These are phyloP conservation scores for Struthidea cinerea DNA, from an alignment of 2,113 vertebrate species.

Conservation along the genomic window DNA sequence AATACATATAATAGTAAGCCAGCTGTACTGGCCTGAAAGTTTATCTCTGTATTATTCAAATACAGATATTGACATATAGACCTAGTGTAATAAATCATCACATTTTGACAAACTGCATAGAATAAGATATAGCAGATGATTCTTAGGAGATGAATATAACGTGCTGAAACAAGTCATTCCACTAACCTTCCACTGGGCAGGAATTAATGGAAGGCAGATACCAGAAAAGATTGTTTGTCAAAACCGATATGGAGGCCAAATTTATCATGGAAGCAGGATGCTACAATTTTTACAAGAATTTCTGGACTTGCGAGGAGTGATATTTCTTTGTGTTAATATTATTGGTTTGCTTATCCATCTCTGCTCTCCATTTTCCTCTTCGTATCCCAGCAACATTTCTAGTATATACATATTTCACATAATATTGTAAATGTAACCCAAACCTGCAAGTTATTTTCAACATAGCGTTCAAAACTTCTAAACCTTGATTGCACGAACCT, in stretches of 20 bases:
- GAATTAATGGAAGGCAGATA: not conserved
- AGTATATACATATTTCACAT: not conserved
- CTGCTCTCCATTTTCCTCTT: not conserved
- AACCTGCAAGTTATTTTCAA: not conserved
- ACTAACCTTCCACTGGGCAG: not conserved
- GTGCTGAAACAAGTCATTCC: not conserved
- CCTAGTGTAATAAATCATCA: slow-evolving; percentile 2
- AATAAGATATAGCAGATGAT: not conserved
- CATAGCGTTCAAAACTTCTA: not conserved
- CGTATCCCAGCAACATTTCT: not conserved
- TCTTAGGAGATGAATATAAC: not conserved
- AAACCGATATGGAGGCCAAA: not conserved
- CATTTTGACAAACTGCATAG: not conserved
- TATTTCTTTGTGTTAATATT: not conserved
- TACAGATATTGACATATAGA: slow-evolving; percentile 1
- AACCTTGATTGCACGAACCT: not conserved
- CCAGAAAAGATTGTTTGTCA: not conserved
- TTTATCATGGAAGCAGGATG: not conserved
- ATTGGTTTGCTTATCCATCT: not conserved
- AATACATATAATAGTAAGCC: not conserved
- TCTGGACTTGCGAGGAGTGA: not conserved
- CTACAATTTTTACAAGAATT: not conserved
- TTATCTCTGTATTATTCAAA: slow-evolving; percentile 16
- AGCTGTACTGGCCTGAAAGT: not conserved
- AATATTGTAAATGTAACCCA: not conserved